phyloP scores from a whole-genome alignment of 2,113 vertebrate species.

The Scortum barcoo region DNA sequence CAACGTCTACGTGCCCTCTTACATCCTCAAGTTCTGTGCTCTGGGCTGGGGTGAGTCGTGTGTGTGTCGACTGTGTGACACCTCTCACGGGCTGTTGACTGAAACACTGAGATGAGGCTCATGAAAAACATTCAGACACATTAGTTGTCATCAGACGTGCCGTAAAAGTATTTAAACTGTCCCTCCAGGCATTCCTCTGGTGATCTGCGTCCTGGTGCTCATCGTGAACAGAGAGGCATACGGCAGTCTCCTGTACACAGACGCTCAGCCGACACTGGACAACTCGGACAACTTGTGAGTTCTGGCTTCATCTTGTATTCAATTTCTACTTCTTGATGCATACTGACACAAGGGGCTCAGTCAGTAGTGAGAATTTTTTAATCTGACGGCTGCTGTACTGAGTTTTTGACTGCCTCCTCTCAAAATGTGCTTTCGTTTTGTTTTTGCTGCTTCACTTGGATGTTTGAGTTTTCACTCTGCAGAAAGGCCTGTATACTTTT shows the following conservation, averaged over 20 bases:
- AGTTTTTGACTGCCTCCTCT: too few species aligned
- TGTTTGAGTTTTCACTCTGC: too few species aligned
- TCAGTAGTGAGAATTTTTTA: neutral
- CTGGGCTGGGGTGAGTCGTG: conserved; percentile 90
- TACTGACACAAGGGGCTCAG: neutral
- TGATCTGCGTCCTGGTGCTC: conserved; percentile 85
- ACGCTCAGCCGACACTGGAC: conserved; percentile 50
- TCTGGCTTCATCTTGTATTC: neutral
- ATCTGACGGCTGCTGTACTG: neutral
- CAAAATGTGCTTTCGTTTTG: too few species aligned
- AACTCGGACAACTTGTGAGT: conserved; percentile 87
- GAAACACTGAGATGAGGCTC: too few species aligned
- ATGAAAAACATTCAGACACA: too few species aligned
- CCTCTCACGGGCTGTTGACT: neutral
- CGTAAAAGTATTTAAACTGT: neutral
- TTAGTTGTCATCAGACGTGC: neutral
- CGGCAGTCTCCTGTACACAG: conserved; percentile 67
- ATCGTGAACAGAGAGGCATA: conserved; percentile 86
- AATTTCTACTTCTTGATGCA: neutral
- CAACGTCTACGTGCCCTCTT: conserved; percentile 90
- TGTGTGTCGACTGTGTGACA: neutral
- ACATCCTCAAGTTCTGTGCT: conserved; percentile 91
- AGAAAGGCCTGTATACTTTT: too few species aligned
- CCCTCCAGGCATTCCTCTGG: conserved; percentile 87
- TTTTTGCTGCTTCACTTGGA: too few species aligned